Evolutionary conservation across 2,113 vertebrate species (phyloP), one percentile per base, ranked within the genome.

Genomic region (Sceloporus tristichus): DNA sequence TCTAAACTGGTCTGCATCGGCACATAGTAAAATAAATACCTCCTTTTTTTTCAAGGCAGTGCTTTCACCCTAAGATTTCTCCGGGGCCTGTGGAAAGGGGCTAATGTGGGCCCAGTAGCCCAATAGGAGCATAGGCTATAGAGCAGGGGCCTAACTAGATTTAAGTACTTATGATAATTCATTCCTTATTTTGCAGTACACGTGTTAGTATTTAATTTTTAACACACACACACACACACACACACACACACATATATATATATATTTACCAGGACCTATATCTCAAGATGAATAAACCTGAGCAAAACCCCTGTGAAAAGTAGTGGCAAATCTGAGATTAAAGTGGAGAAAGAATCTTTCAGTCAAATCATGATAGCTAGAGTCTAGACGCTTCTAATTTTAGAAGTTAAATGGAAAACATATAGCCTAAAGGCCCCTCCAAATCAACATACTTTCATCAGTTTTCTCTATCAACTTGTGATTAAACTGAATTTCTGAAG

Each of bases 401-500:
- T 65, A 81, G 79, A 23, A 40, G 34, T 53, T 53, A 38, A 78
- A 23, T 9, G 38, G 2, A 21, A 80, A 79, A 21, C 29, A 59
- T 62, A 66, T 38, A 81, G 19, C 56, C 19, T 81, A 81, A 56
- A 62, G 73, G 70, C 16, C 38, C n/a, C 34, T 65, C 18, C 56
- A 66, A n/a, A 78, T 53, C 25, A 78, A 66, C 56, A 76, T 42
- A 29, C 9, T 19, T 71, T 13, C 38, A 84, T 21, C 68, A 34
- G 48, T 68, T 79, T 79, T 27, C 18, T 70, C 85, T 54, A 68
- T 25, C 59, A 70, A 34, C 18, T 73, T 56, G 11, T 34, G 38
- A 34, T 42, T 76, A 25, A 29, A 40, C n/a, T 85, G 38, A n/a
- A 76, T 76, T 85, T 85, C 34, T 85, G 18, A 76, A 85, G 7